Evolutionary conservation across 2,113 vertebrate genomes (phyloP).

Genomic region (Sclerurus mexicanus): DNA sequence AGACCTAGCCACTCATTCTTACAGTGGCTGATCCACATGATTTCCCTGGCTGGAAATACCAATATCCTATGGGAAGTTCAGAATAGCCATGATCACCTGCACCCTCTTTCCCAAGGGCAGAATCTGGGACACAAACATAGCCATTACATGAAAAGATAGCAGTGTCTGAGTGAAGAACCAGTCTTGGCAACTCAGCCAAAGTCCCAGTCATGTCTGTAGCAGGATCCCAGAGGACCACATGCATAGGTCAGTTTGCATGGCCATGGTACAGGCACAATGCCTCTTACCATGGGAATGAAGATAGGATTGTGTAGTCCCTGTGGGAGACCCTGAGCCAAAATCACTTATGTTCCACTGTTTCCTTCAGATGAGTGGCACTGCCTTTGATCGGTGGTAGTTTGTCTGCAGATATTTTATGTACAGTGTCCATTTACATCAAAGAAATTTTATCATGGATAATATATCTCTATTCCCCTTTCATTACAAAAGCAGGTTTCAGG

Average conservation of each 20-base stretch:
- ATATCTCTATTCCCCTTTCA: neutral
- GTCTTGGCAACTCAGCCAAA: neutral
- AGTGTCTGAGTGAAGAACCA: neutral
- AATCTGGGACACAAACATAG: neutral
- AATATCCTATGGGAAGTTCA: neutral
- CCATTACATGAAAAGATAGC: neutral
- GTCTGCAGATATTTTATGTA: neutral
- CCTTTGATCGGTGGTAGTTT: neutral
- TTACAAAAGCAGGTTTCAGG: neutral
- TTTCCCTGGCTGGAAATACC: neutral
- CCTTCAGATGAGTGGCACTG: neutral
- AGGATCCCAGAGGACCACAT: neutral
- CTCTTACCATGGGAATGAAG: neutral
- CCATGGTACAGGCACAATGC: neutral
- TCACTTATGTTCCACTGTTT: neutral
- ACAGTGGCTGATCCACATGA: neutral
- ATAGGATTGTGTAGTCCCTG: fast-evolving
- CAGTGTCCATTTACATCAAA: neutral
- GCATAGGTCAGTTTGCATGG: neutral
- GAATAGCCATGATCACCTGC: neutral
- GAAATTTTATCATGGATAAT: neutral
- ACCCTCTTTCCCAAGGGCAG: neutral
- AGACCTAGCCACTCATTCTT: neutral
- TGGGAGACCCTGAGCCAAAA: neutral
- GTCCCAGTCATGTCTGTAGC: neutral